Base-by-base conservation (phyloP, 1,140 invertebrate species). In the Dendrolimus punctatus region DNA sequence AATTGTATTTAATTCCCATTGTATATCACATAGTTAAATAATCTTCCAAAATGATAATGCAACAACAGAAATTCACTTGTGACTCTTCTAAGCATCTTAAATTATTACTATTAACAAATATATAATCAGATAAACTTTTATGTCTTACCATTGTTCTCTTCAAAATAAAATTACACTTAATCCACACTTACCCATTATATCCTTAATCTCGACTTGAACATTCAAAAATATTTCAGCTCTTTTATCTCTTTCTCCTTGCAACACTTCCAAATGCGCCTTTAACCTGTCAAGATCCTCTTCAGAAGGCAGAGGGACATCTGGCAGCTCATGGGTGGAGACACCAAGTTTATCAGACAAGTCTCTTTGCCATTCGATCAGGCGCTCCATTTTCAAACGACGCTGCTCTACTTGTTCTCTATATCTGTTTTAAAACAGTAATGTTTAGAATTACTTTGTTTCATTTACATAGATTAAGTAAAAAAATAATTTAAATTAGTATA, bases 161-260 rank as follows among this genome's bases (percentile, higher is more conserved):
- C 40, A 69, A 66, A 58, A 46, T 39, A 40, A 39, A 40, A 53
- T 45, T n/a, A 47, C 38, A 42, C 8, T 44, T 9, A 44, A 44
- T 44, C 2, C 5, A 7, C 4, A 63, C 65, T 61, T 55, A 83
- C 80, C 79, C 79, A 90, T 89, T 49, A 90, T 87, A 62, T 88
- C 83, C 41, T 89, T 75, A 40, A 91, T 87, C 41, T 88, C 85
- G 53, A 79, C 70, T 67, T 90, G 88, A 40, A 84, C 74, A 43
- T 87, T 83, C 23, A 83, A 75, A 50, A 90, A 91, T 51, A 81
- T 75, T 47, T 85, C 82, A 40, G 87, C 77, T 8, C 90, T 75
- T 52, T 88, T 88, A 57, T 88, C 85, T 44, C 88, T 88, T 58
- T 91, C 88, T 3, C 62, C 70, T 59, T 90, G 88, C 48, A 91